phyloP scores from a whole-genome alignment of 2,113 vertebrate genomes.

The Crotalus helleri region DNA sequence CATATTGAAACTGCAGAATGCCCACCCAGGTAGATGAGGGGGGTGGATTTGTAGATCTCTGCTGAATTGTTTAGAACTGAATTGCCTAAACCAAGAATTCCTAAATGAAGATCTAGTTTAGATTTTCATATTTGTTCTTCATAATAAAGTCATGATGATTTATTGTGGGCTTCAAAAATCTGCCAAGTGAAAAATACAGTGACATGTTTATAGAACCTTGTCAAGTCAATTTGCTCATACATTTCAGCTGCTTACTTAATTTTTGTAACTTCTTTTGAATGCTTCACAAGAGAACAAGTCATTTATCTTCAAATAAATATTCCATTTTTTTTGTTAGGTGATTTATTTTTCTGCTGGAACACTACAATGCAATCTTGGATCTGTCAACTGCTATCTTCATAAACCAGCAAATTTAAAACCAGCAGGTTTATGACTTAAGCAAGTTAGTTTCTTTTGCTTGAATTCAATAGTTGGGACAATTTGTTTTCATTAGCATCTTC shows the following conservation, averaged over 20 bases:
- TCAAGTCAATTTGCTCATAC: background rate
- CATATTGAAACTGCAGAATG: background rate
- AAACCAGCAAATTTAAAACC: slow-evolving; percentile 9
- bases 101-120: background rate
- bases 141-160: slow-evolving; percentile 35
- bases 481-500: background rate
- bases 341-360: slow-evolving; percentile 21
- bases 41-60: background rate
- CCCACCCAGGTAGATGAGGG: background rate
- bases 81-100: background rate
- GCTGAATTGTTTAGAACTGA: background rate
- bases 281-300: background rate
- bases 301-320: slow-evolving; percentile 14
- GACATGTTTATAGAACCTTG: slow-evolving; percentile 32
- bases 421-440: background rate
- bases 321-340: slow-evolving; percentile 9
- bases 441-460: background rate
- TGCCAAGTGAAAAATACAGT: slow-evolving; percentile 16
- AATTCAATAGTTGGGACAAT: background rate
- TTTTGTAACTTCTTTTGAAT: slow-evolving; percentile 34
- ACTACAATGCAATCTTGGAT: slow-evolving; percentile 9
- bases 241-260: slow-evolving; percentile 2
- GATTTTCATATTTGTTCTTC: background rate
- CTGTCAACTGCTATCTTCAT: background rate
- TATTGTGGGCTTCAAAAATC: background rate